Evolutionary conservation across 2,797 vertebrate species (phyloP), one percentile per base, ranked within the genome.

Genomic region (Champsocephalus esox): DNA sequence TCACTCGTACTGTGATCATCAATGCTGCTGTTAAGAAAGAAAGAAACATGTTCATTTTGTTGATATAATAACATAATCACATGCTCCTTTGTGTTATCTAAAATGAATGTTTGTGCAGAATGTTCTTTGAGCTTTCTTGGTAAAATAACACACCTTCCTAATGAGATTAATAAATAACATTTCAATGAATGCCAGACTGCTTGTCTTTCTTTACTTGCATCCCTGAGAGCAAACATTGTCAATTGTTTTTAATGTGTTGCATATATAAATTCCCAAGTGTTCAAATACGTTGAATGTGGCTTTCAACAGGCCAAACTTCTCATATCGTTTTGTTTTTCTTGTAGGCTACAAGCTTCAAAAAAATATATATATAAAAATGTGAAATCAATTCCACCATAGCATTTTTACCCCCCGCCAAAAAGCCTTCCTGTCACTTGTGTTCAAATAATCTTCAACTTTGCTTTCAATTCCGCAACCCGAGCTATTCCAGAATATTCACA

Each of bases 391-490:
- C 5, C 2, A 28, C 12, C 3, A 2, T n/a, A 44, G 19, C 50
- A 54, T 64, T 61, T 60, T 41, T 16, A 5, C 12, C 12, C 13
- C n/a, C 5, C 24, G 0, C 70, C 1, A 13, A 44, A 51, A 41
- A 1, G 9, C 11, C 64, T 84, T 87, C 79, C 81, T 72, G 11
- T 58, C 77, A 79, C 46, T 81, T 43, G 16, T 50, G 41, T 38
- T 21, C 66, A 66, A 21, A 44, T 56, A 32, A 38, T 24, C 32
- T 19, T 41, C 28, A 58, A 1, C 9, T 12, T 10, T 10, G 32
- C 72, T 93, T 87, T 89, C 87, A 84, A 70, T 88, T 91, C 83
- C 80, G 80, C 75, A 51, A 50, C 4, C 17, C 1, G 0, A 9
- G 4, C 17, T 63, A 56, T 76, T 79, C 75, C 41, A 60, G 12